phyloP scores from a whole-genome alignment of 2,797 vertebrate genomes.

The Clarias platycephalus region DNA sequence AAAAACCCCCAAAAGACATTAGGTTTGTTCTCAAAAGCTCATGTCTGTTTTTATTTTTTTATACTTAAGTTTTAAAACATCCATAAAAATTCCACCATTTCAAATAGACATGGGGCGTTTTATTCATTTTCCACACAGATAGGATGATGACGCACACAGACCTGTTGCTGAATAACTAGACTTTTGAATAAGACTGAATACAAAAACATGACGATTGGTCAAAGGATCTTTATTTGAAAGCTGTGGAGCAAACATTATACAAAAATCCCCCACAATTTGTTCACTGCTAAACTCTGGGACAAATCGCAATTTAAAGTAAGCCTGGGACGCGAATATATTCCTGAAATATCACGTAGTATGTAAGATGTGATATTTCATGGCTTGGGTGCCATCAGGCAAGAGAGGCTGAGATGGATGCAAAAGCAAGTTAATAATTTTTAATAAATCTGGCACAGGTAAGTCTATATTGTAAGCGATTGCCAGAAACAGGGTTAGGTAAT shows the following conservation, averaged over 20 bases:
- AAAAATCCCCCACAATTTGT: background rate
- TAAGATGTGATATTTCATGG: background rate
- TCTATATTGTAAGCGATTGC: too few relatives aligned
- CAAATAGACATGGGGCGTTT: background rate
- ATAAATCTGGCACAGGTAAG: too few relatives aligned
- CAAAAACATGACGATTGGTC: background rate
- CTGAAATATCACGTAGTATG: background rate
- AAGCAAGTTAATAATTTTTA: too few relatives aligned
- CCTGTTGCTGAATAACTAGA: background rate
- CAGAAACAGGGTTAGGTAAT: too few relatives aligned
- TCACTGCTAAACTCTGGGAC: background rate
- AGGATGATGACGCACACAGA: background rate
- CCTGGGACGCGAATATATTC: background rate
- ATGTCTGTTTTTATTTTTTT: background rate
- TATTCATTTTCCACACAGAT: background rate
- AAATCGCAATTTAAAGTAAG: background rate
- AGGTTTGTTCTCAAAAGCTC: background rate
- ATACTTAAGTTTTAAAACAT: background rate
- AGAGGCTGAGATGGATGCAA: too few relatives aligned
- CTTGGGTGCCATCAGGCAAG: background rate
- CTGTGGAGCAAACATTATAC: too few relatives aligned
- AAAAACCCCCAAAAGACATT: background rate
- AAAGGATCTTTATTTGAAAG: background rate
- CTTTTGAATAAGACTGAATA: background rate
- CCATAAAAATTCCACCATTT: background rate